Evolutionary conservation across 2,113 vertebrate species (phyloP).

Genomic region (Delphinus delphis): DNA sequence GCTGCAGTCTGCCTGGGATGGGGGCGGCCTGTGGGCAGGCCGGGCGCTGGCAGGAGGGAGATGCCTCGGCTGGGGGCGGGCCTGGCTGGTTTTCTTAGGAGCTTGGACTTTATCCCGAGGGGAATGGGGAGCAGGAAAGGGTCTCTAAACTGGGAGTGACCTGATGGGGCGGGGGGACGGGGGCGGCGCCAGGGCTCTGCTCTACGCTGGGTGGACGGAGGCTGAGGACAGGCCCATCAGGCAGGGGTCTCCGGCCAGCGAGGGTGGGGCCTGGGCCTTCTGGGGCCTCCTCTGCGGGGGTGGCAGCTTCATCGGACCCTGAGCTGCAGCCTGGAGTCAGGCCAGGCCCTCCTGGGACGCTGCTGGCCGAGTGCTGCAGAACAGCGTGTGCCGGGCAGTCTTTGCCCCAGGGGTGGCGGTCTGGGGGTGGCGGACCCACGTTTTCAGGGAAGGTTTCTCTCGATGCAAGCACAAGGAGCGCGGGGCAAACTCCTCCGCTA

Average conservation of each 20-base stretch:
- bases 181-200: background rate
- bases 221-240: background rate
- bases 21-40: background rate
- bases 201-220: background rate
- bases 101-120: constrained; percentile 38
- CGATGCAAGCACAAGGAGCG: constrained; percentile 49
- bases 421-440: background rate
- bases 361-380: constrained; percentile 15
- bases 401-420: constrained; percentile 26
- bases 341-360: constrained; percentile 28
- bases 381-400: constrained; percentile 44
- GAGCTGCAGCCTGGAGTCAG: background rate
- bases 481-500: constrained; percentile 57
- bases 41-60: background rate
- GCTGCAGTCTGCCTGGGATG: rapidly evolving
- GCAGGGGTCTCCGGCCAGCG: background rate
- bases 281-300: rapidly evolving
- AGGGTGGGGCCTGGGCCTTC: background rate
- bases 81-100: background rate
- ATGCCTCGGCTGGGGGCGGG: background rate
- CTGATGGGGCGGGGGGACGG: rapidly evolving
- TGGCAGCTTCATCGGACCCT: background rate
- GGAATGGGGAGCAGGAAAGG: background rate
- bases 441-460: constrained; percentile 18
- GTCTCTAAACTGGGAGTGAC: background rate